Evolutionary conservation across 2,113 vertebrate genomes (phyloP), one percentile per base, ranked within the genome.

Genomic region (Phyllostomus hastatus): DNA sequence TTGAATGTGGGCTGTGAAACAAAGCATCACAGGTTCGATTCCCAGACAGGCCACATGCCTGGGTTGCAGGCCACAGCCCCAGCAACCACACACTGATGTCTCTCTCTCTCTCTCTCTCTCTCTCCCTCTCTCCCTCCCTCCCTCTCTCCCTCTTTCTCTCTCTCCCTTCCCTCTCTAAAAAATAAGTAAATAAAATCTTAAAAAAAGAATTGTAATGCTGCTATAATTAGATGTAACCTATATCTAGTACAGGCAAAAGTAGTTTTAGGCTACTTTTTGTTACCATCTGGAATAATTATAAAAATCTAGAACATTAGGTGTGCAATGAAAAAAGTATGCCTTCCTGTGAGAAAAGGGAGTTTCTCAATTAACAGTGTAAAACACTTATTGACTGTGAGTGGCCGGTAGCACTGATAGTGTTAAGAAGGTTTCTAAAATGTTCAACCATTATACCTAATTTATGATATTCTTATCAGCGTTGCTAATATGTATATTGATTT

Each of bases 271-370:
- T 48, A 69, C 12, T 91, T 31, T 92, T n/a, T 38, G 22, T 87
- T 94, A 64, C n/a, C 46, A 69, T 19, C 76, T 95, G 43, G 31
- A 54, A 70, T 96, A 80, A 96, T 90, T 84, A 84, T 84, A 87
- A 84, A 84, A 93, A 83, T 95, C 54, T 95, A 93, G 91, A 92
- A 87, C 50, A 66, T 76, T 92, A 84, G 84, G 15, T 84, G 24
- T 72, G 50, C 69, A 52, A 5, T 76, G 54, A 86, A 52, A 82
- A 81, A 96, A 54, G 48, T 48, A 79, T 73, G 48, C 48, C 43
- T 96, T 95, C 64, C 38, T 91, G 35, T 80, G 83, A 94, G 14
- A 70, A 95, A 69, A 78, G 48, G 78, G 84, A 75, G 28, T 41
- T 92, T 82, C 70, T 78, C 92, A 91, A 84, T 95, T 86, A 93